Conservation (phyloP, 23 tunicate species). For the Halocynthia roretzi region DNA sequence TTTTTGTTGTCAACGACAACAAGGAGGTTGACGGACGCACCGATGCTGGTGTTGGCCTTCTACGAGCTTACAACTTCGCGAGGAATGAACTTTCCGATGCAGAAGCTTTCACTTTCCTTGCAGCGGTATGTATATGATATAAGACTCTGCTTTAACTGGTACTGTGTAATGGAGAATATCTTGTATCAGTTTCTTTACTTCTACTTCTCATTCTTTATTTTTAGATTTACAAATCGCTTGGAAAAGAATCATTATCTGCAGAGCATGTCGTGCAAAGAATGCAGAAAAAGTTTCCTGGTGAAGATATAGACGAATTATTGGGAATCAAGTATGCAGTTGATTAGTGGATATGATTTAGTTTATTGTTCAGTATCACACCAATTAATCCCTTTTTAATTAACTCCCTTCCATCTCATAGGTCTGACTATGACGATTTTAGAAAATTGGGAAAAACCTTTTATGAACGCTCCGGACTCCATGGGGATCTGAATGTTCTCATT, state of each 20-base stretch:
- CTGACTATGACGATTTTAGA: conserved; percentile 74
- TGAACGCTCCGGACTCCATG: conserved; percentile 31
- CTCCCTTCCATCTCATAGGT: conserved; percentile 19
- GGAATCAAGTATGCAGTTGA: conserved; percentile 31
- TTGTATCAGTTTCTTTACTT: neutral
- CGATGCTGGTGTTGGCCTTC: conserved; percentile 79
- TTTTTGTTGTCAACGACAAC: conserved; percentile 65
- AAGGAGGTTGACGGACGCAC: conserved; percentile 50
- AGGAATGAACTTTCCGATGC: conserved; percentile 59
- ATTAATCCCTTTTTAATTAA: neutral
- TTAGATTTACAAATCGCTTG: conserved; percentile 77
- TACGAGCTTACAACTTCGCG: conserved; percentile 82
- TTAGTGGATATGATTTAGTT: neutral
- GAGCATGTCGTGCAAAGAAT: conserved; percentile 50
- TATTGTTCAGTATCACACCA: neutral
- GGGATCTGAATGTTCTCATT: conserved; percentile 64
- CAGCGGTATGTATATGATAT: conserved; percentile 39
- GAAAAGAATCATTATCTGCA: conserved; percentile 41
- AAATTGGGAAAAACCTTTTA: conserved; percentile 42
- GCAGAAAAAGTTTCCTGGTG: conserved; percentile 53
- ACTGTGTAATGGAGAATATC: neutral
- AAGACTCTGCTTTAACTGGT: neutral
- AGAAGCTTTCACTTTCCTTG: conserved; percentile 50
- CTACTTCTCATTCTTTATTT: neutral
- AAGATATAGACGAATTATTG: conserved; percentile 60